Evolutionary conservation across 2,797 vertebrate genomes (phyloP), one percentile per base, ranked within the genome.

Genomic region (Anableps anableps): DNA sequence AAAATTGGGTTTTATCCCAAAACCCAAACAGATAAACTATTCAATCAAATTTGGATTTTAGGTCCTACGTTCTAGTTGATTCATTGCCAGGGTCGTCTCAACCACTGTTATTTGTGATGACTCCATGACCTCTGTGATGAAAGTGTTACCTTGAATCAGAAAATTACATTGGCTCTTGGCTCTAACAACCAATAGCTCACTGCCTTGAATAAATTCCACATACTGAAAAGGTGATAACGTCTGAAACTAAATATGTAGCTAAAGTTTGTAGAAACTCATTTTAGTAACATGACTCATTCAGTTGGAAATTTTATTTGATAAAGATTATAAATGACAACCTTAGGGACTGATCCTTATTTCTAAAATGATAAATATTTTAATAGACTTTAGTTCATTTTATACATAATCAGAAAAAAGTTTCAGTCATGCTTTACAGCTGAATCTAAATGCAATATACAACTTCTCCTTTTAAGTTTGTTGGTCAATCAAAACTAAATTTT

Each of bases 401-500:
- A 41, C 13, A 5, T 11, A 68, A 23, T 13, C 36, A 41, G 36
- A 41, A 68, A 26, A 41, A 23, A 5, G 10, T 41, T 68, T 64
- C 60, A 64, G 31, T 19, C 3, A 60, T 2, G 64, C 34, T 38
- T 68, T 38, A 41, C 21, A 23, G 21, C 21, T 68, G 19, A 68
- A 41, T 68, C 7, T 26, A 68, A 68, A 68, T 43, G 17, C 51
- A 75, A 75, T 43, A 60, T 17, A 34, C 8, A 1, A 45, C 5
- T 41, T 75, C n/a, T 64, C 29, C 17, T 64, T 10, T 1, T 1
- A 43, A 11, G 4, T 45, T 21, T 2, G 4, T 29, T 72, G 76
- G 53, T 74, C 58, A 80, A 66, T 45, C 38, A 19, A 71, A 66
- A n/a, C 23, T 53, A 41, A 64, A 76, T 80, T 74, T 86, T 43